Evolutionary conservation across 2,888 invertebrate genomes (phyloP), one percentile per base, ranked within the genome.

Genomic region (Drosophila meridionalis): DNA sequence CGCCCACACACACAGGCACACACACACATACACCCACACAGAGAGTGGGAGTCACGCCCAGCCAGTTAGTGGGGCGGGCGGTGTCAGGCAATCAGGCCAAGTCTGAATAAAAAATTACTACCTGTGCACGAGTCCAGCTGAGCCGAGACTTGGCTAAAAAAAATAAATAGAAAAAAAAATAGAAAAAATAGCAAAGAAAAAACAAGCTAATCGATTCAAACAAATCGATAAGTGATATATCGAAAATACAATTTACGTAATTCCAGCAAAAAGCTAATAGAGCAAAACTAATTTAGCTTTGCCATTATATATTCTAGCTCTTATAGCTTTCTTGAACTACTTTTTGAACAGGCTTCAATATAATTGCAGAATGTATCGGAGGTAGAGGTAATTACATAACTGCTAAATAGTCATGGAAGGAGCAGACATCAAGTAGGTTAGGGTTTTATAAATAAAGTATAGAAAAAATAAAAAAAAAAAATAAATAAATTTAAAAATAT

Each of bases 21-120:
- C 69, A 52, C 32, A 32, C 14, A 53, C 12, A n/a, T 20, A 28
- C 8, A 3, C 36, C 2, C 32, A 34, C 5, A 11, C 7, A 20
- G 34, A 6, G 34, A 7, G 20, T 7, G 36, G 12, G 26, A 38
- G 55, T 6, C 52, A 20, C 52, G 52, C 34, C 52, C 52, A 20
- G 55, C 32, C 12, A 30, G 28, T 28, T 14, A 2, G 53, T 53
- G 53, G 53, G 7, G 34, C 36, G 7, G n/a, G 3, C 3, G 12
- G 28, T 14, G 38, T n/a, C n/a, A 12, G 30, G 45, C 28, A 47
- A 43, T 45, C 55, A 56, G 42, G 32, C 45, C 36, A 57, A 36
- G 9, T 56, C 43, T 56, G 62, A 34, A 63, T 63, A 63, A 50
- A 36, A 28, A 43, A 63, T 55, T 28, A 26, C 43, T 34, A 36